Evolutionary conservation across 1,140 invertebrate species (phyloP), one percentile per base, ranked within the genome.

Genomic region (Pinna nobilis): DNA sequence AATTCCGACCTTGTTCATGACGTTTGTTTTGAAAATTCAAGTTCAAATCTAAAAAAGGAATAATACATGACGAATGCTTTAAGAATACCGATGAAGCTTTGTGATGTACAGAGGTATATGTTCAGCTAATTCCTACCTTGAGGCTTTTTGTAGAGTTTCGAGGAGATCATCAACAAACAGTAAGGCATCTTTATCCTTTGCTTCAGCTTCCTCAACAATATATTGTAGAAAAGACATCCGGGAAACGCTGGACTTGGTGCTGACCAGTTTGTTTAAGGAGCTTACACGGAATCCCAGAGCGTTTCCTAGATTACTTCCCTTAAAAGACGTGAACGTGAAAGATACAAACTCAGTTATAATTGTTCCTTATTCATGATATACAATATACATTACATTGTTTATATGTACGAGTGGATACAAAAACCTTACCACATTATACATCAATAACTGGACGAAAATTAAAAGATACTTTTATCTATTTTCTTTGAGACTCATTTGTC

Each of bases 201-300:
- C 55, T 9, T 83, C 77, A 13, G 80, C 76, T 55, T 84, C 82
- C 68, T 87, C 82, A 9, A 88, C 96, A 11, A 99, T 95, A 85
- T 96, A 97, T 90, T 99, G 97, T 79, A 99, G 95, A n/a, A 99
- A 91, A 89, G 97, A 97, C 93, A 98, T 95, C 68, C 96, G 96
- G 1, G 97, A 96, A 84, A 97, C 97, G 87, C 98, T 98, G 0
- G 97, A 96, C 63, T 97, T 92, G 63, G 98, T 98, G 86, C 98
- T 97, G 0, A 95, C 94, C 44, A 99, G 90, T 88, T 98, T 99
- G 86, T 98, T 95, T 47, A 99, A 90, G 0, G 97, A 98, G 30
- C 95, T 94, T 6, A 99, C 91, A 88, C 97, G 97, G 9, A 99
- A 96, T 13, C 97, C 97, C 6, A 95, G 95, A 1, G 97, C 97